Conservation (phyloP, 2,113 vertebrate genomes). For the Phycodurus eques region DNA sequence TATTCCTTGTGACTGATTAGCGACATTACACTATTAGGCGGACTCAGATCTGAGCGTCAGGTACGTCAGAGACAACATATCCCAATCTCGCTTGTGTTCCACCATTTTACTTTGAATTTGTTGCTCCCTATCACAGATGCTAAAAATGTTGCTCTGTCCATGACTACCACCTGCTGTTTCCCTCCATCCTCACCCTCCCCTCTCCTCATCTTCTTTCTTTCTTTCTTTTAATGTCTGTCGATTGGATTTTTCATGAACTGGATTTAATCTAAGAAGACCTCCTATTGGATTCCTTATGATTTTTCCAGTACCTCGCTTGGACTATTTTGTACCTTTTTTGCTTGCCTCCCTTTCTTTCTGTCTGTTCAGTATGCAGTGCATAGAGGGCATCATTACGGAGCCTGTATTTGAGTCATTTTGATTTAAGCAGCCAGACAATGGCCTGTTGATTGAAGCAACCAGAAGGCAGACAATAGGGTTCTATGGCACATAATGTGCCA, state of each 20-base stretch:
- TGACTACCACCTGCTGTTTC: conserved; percentile 71
- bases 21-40: not conserved
- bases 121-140: conserved; percentile 21
- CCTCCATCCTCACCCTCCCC: conserved; percentile 27
- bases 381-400: conserved; percentile 99
- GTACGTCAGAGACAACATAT: not conserved
- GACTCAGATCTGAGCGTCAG: not conserved
- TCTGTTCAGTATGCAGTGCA: conserved; percentile 90
- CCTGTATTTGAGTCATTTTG: conserved; percentile 99
- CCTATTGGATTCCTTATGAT: conserved; percentile 70
- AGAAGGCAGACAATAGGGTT: conserved; percentile 99
- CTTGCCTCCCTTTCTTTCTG: conserved; percentile 22
- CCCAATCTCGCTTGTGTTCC: not conserved
- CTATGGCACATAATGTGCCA: conserved; percentile 99
- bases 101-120: conserved; percentile 3
- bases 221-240: conserved; percentile 30
- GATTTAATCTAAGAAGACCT: conserved; percentile 73
- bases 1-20: not conserved
- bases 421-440: conserved; percentile 99
- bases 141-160: conserved; percentile 59
- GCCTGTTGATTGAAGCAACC: conserved; percentile 99
- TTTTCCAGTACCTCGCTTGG: conserved; percentile 2
- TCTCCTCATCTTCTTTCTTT: conserved; percentile 52
- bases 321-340: conserved; percentile 17
- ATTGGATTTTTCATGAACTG: conserved; percentile 74